Evolutionary conservation across 2,797 vertebrate genomes (phyloP).

Genomic region (Australoheros facetus): DNA sequence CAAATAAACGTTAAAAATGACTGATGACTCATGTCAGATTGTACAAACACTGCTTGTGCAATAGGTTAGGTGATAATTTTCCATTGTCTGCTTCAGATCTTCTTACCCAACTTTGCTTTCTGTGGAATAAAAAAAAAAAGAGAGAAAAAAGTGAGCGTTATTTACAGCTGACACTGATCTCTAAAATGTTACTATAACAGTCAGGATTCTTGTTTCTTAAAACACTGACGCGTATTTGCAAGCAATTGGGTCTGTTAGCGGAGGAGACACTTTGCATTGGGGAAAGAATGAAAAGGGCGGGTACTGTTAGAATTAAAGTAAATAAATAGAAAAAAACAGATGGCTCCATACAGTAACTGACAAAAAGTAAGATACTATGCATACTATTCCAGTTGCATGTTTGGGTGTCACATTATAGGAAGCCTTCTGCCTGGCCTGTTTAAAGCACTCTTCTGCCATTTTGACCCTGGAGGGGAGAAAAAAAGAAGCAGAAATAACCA

Average conservation of each 20-base stretch:
- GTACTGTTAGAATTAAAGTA: background rate
- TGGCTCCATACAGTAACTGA: background rate
- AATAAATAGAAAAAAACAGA: conserved; percentile 30
- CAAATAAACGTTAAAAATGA: conserved; percentile 56
- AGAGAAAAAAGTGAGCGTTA: conserved; percentile 39
- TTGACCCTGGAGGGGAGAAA: conserved; percentile 83
- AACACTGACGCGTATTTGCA: conserved; percentile 34
- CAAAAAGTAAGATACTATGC: conserved; percentile 55
- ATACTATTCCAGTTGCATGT: conserved; percentile 93
- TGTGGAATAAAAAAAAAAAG: conserved; percentile 73
- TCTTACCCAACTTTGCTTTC: conserved; percentile 98
- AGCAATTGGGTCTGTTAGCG: conserved; percentile 2
- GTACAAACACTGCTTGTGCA: conserved; percentile 63
- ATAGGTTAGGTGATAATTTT: conserved; percentile 55
- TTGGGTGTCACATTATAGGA: conserved; percentile 92
- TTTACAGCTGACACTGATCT: conserved; percentile 48
- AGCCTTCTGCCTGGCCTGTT: conserved; percentile 90
- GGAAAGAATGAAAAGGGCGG: background rate
- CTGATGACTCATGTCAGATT: conserved; percentile 60
- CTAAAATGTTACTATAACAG: conserved; percentile 20
- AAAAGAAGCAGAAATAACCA: background rate
- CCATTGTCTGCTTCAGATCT: conserved; percentile 84
- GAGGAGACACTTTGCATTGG: conserved; percentile 22
- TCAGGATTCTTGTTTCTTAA: conserved; percentile 37
- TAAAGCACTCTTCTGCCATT: conserved; percentile 91